Percentiles rank a stretch among this genome's conserved stretches.
phyloP scores from a whole-genome alignment of 2,888 invertebrate species.

The Odontothrips loti region DNA sequence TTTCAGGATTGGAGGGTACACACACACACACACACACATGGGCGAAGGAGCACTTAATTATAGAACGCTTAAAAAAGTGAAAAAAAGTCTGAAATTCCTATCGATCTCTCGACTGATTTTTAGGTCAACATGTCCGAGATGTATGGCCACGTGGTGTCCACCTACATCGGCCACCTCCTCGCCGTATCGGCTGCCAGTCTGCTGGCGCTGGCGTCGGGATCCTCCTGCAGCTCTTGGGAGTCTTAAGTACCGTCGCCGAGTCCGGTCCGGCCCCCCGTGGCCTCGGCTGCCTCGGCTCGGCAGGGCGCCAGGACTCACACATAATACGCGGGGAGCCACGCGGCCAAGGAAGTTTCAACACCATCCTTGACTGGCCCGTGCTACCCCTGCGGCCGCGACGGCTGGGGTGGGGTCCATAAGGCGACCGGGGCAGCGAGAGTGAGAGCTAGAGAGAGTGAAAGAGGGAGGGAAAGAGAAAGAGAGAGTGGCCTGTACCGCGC shows the following conservation, averaged over 20 bases:
- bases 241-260: background rate
- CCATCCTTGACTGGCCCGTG: constrained; percentile 8
- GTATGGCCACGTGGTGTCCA: too few relatives aligned
- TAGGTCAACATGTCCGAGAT: too few relatives aligned
- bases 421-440: too few relatives aligned
- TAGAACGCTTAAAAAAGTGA: background rate
- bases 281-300: background rate
- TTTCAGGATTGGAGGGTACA: background rate
- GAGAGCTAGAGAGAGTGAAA: too few relatives aligned
- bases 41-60: too few relatives aligned
- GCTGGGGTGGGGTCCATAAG: too few relatives aligned
- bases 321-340: background rate
- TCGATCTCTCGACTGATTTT: too few relatives aligned
- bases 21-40: background rate
- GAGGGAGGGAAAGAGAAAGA: too few relatives aligned
- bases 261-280: background rate
- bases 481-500: too few relatives aligned
- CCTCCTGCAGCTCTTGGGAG: background rate
- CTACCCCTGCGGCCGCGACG: background rate
- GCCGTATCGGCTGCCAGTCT: too few relatives aligned
- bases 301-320: constrained; percentile 15
- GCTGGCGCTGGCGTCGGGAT: background rate
- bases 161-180: too few relatives aligned
- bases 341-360: constrained; percentile 22
- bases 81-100: background rate